These are phyloP conservation scores for Syngnathus rostellatus DNA, from an alignment of 2,797 vertebrate genomes.

Conservation along the genomic window DNA sequence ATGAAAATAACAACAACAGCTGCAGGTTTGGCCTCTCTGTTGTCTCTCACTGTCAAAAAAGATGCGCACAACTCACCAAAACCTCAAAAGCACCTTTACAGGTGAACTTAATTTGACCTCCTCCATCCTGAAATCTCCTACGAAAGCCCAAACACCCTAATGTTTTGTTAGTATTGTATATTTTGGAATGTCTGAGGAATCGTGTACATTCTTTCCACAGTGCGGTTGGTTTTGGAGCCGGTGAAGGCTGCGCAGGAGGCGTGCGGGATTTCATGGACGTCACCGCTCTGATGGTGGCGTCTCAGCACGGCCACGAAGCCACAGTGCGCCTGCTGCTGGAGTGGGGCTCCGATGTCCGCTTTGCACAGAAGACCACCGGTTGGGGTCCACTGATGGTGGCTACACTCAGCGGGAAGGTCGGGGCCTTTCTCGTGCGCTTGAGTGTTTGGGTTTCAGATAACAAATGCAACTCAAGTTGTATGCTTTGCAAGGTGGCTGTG, in stretches of 20 bases:
- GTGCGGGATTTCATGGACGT: conserved; percentile 74
- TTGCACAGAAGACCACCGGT: conserved; percentile 74
- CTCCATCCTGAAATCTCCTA: neutral
- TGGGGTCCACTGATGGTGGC: conserved; percentile 92
- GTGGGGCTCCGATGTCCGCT: conserved; percentile 88
- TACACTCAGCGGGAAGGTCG: conserved; percentile 77
- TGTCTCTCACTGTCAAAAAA: neutral
- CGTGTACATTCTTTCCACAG: conserved; percentile 18
- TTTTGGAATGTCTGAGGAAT: neutral
- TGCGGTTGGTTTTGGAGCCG: conserved; percentile 32
- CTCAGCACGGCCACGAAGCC: conserved; percentile 83
- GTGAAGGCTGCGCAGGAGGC: conserved; percentile 36
- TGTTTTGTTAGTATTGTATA: neutral
- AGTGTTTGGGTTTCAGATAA: neutral
- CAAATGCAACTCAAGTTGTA: conserved; percentile 2
- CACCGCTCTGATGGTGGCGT: conserved; percentile 82
- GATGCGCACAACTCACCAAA: neutral
- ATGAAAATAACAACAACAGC: conserved; percentile 67
- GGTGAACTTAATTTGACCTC: neutral
- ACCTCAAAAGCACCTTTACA: neutral
- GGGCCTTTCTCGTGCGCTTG: neutral
- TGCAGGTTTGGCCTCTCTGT: conserved; percentile 36
- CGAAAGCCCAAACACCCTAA: neutral
- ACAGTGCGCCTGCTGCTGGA: conserved; percentile 79
- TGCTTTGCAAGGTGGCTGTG: conserved; percentile 65